A percentile compares a stretch with the other conserved stretches of the same genome.
These are phyloP conservation scores for Trinectes maculatus DNA, from an alignment of 2,113 vertebrate species.

Conservation along the genomic window DNA sequence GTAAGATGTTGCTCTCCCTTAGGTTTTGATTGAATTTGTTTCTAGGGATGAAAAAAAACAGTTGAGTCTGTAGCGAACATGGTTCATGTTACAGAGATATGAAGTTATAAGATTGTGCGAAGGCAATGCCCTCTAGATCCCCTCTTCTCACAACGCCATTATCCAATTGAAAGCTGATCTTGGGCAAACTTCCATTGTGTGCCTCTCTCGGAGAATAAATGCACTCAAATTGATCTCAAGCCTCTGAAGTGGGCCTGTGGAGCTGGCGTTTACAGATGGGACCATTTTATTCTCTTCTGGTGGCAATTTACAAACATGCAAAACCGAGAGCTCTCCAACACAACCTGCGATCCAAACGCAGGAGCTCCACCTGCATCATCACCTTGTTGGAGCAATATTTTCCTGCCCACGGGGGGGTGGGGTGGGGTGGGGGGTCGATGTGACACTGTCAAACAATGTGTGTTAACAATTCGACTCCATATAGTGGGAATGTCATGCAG, in stretches of 20 bases:
- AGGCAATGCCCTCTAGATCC: conserved; percentile 77
- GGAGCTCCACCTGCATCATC: conserved; percentile 80
- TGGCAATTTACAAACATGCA: conserved; percentile 82
- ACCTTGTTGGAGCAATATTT: conserved; percentile 57
- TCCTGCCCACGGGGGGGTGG: conserved; percentile 21
- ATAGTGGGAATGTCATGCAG: conserved; percentile 59
- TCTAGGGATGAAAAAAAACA: conserved; percentile 12
- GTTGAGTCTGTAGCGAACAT: conserved; percentile 55
- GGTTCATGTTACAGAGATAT: conserved; percentile 75
- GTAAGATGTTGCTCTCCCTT: conserved; percentile 12
- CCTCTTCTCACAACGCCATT: conserved; percentile 77
- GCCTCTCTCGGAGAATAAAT: conserved; percentile 79
- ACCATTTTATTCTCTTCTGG: conserved; percentile 84
- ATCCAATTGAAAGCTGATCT: conserved; percentile 83
- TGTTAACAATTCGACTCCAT: conserved; percentile 68
- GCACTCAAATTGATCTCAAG: conserved; percentile 81
- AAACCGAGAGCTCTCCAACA: conserved; percentile 50
- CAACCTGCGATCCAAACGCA: conserved; percentile 68
- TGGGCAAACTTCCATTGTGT: conserved; percentile 76
- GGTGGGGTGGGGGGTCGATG: conserved; percentile 27
- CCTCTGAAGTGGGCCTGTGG: conserved; percentile 72
- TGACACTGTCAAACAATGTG: conserved; percentile 71
- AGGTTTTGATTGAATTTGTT: conserved; percentile 62
- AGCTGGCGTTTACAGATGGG: conserved; percentile 80
- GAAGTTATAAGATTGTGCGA: conserved; percentile 79